Evolutionary conservation across 1,140 invertebrate genomes (phyloP).

Genomic region (Leptinotarsa undecemlineata): DNA sequence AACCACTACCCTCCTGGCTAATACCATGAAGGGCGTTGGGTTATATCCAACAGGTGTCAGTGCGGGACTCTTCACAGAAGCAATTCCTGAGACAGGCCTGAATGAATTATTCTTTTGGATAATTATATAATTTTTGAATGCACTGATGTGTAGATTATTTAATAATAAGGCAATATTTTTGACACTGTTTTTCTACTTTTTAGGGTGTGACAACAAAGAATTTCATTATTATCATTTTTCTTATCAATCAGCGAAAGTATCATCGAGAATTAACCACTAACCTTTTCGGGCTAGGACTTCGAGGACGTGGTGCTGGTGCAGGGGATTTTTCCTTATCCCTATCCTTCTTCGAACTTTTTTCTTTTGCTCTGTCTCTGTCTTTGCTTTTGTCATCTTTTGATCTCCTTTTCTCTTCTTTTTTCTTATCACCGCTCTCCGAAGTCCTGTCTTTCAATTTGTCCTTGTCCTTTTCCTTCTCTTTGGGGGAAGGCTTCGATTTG

Average conservation of each 20-base stretch:
- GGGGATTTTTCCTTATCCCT: constrained; percentile 48
- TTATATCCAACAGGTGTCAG: no score
- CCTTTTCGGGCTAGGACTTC: constrained; percentile 43
- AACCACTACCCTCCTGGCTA: no score
- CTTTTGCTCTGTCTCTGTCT: constrained; percentile 64
- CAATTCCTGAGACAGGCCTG: no score
- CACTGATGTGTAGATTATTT: no score
- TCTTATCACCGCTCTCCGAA: constrained; percentile 52
- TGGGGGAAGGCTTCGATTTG: constrained; percentile 63
- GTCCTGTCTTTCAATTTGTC: constrained; percentile 58
- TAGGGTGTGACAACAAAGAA: no score
- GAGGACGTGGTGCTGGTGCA: constrained; percentile 27
- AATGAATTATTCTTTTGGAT: no score
- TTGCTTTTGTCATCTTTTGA: constrained; percentile 66
- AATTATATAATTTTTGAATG: no score
- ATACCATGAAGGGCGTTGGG: no score
- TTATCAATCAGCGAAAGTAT: neutral
- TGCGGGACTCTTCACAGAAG: no score
- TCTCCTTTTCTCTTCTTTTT: constrained; percentile 64
- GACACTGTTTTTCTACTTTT: no score
- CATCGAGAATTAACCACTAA: constrained; percentile 1
- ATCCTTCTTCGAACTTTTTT: constrained; percentile 63
- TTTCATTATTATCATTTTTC: no score
- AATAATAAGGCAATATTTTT: no score
- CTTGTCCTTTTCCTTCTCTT: constrained; percentile 51